A percentile compares a stretch with the other conserved stretches of the same genome.
Evolutionary conservation across 2,888 invertebrate species (phyloP).

Genomic region (Cacoxenus indagator): DNA sequence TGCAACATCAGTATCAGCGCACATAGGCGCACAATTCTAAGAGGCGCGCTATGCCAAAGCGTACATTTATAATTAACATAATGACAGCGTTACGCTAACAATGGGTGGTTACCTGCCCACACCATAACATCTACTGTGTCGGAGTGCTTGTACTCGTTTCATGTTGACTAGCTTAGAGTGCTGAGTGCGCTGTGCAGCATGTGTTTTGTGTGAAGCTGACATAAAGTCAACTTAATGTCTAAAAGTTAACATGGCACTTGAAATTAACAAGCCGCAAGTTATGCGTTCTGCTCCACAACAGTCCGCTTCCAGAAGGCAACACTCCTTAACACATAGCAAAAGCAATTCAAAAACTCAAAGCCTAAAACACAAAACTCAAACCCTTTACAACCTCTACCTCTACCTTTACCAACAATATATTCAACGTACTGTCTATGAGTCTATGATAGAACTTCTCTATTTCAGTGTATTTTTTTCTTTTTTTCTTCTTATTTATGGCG

Average conservation of each 20-base stretch:
- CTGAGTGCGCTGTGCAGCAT: not conserved
- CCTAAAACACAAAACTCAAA: not conserved
- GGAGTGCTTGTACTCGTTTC: too few relatives aligned
- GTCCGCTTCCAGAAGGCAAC: not conserved
- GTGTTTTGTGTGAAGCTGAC: constrained; percentile 58
- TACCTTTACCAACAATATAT: not conserved
- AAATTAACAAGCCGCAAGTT: constrained; percentile 62
- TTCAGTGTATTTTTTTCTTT: not conserved
- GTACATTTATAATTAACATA: constrained; percentile 61
- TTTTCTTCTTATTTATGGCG: not conserved
- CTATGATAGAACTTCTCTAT: too few relatives aligned
- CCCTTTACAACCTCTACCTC: not conserved
- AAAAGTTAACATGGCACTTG: constrained; percentile 66
- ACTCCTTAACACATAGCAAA: too few relatives aligned
- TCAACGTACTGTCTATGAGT: too few relatives aligned
- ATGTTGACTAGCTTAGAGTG: not conserved
- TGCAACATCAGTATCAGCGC: too few relatives aligned
- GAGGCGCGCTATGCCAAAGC: constrained; percentile 28
- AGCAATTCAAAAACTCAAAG: too few relatives aligned
- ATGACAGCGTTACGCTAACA: constrained; percentile 65
- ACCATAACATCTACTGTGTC: too few relatives aligned
- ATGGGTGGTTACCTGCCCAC: too few relatives aligned
- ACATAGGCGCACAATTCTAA: not conserved
- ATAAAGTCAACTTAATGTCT: constrained; percentile 66
- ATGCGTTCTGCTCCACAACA: constrained; percentile 12